Conservation (phyloP, 2,113 vertebrate genomes). For the Gulo gulo region DNA sequence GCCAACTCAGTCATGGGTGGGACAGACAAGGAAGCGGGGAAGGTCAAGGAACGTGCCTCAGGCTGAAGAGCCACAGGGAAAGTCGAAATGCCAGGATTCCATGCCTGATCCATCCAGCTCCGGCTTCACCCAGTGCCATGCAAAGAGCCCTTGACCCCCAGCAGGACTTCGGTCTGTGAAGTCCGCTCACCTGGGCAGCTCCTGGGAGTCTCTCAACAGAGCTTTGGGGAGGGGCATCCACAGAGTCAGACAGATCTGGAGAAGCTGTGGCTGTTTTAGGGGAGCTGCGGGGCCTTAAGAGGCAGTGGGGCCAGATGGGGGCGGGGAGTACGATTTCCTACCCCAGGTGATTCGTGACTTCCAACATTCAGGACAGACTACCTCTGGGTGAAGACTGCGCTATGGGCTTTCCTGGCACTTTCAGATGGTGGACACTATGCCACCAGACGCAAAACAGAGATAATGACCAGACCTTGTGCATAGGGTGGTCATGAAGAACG, state of each 20-base stretch:
- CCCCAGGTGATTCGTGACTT: accelerated
- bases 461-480: not conserved
- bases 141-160: accelerated
- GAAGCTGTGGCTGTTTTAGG: not conserved
- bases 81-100: not conserved
- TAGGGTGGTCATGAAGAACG: not conserved
- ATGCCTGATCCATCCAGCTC: too few relatives aligned
- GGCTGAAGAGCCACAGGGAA: not conserved
- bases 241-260: not conserved
- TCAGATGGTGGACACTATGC: not conserved
- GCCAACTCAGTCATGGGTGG: not conserved
- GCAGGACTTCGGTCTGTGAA: not conserved
- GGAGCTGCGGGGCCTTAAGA: accelerated
- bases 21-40: not conserved
- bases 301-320: accelerated
- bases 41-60: not conserved
- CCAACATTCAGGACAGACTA: not conserved
- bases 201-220: not conserved
- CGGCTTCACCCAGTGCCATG: accelerated
- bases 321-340: not conserved
- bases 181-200: not conserved
- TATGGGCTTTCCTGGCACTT: not conserved
- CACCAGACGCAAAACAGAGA: not conserved
- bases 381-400: not conserved
- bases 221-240: not conserved